These are phyloP conservation scores for Chamaedrilus cognettii DNA, from an alignment of 2,888 invertebrate genomes.

Conservation along the genomic window DNA sequence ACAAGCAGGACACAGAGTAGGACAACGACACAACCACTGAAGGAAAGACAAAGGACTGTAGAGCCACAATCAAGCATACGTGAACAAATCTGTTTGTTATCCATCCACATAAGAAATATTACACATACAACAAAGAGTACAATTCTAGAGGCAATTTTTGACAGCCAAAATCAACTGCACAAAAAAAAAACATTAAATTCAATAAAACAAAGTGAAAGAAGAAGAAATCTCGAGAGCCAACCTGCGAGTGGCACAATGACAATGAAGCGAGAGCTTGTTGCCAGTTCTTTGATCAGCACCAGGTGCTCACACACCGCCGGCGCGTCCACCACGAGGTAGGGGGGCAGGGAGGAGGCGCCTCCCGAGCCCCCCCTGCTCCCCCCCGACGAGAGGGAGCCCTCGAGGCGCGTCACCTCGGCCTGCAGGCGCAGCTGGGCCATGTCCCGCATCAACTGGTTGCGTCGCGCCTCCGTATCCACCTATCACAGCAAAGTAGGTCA, in stretches of 20 bases:
- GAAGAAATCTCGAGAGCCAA: background rate
- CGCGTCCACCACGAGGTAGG: conserved; percentile 86
- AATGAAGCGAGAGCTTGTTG: conserved; percentile 81
- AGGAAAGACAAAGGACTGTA: too few species aligned
- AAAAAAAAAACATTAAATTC: too few species aligned
- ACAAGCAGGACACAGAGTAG: too few species aligned
- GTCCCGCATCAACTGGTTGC: conserved; percentile 73
- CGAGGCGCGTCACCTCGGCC: conserved; percentile 84
- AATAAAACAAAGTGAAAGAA: background rate
- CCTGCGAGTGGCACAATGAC: conserved; percentile 73
- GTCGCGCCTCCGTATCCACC: conserved; percentile 58
- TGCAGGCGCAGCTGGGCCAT: conserved; percentile 86
- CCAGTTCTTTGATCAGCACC: conserved; percentile 77
- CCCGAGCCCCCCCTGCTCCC: conserved; percentile 25
- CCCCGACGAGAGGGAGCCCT: conserved; percentile 62
- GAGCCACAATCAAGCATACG: too few species aligned
- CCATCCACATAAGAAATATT: too few species aligned
- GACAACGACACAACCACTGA: too few species aligned
- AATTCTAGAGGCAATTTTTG: too few species aligned
- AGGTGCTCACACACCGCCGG: conserved; percentile 78
- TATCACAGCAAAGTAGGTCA: too few species aligned
- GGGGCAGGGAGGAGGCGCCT: conserved; percentile 66
- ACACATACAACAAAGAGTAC: too few species aligned
- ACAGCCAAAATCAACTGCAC: too few species aligned
- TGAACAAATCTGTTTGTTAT: too few species aligned